These are phyloP conservation scores for Equus quagga DNA, from an alignment of 2,113 vertebrate species.

Conservation along the genomic window DNA sequence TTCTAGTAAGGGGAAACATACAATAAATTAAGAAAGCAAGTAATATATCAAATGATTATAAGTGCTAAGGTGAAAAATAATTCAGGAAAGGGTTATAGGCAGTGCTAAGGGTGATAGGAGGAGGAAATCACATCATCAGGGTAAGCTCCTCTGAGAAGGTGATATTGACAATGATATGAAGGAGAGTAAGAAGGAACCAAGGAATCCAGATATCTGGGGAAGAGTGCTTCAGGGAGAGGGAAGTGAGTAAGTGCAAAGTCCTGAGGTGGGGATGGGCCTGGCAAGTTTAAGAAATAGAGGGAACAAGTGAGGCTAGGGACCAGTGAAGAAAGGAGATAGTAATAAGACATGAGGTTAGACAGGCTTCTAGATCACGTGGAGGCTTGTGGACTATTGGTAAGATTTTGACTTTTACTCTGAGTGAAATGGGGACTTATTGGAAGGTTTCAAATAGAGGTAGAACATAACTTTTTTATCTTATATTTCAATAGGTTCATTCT, in stretches of 20 bases:
- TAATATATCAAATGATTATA: too few species aligned
- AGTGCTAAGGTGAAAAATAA: too few species aligned
- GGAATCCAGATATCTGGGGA: neutral
- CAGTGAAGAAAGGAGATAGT: neutral
- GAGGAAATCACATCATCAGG: neutral
- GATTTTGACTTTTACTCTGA: neutral
- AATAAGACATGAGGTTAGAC: neutral
- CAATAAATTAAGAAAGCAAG: too few species aligned
- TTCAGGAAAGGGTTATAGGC: too few species aligned
- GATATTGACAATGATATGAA: neutral
- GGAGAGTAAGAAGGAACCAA: neutral
- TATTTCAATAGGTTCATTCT: neutral
- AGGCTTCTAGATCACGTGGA: neutral
- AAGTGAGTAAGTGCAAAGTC: neutral
- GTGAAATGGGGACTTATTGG: neutral
- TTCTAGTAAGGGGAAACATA: too few species aligned
- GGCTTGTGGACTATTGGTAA: neutral
- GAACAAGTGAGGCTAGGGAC: neutral
- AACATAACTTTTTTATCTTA: neutral
- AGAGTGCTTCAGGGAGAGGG: neutral
- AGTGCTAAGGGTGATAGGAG: neutral
- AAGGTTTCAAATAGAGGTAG: neutral
- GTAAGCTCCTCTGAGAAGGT: neutral
- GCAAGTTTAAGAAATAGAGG: neutral
- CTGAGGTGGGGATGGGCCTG: neutral